These are phyloP conservation scores for Flabesymbios commensalis DNA, from an alignment of 2,888 invertebrate species.

Conservation along the genomic window DNA sequence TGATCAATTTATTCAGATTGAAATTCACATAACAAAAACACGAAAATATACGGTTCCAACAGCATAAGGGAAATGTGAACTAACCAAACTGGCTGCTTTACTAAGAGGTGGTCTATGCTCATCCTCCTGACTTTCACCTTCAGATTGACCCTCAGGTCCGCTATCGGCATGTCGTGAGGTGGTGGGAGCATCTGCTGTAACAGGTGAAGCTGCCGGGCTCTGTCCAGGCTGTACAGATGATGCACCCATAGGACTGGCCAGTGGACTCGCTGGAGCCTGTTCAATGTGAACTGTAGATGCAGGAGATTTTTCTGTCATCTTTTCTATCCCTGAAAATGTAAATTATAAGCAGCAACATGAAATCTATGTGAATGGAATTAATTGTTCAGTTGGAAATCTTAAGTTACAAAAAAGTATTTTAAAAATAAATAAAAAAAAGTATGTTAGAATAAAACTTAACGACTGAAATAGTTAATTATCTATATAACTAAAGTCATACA, in stretches of 20 bases:
- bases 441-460: too few relatives aligned
- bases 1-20: too few relatives aligned
- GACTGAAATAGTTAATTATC: too few relatives aligned
- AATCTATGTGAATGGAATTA: too few relatives aligned
- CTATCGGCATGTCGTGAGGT: conserved; percentile 7
- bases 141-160: conserved; percentile 24
- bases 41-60: not conserved
- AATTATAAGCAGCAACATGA: too few relatives aligned
- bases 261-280: conserved; percentile 44
- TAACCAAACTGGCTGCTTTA: not conserved
- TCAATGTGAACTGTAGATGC: conserved; percentile 71
- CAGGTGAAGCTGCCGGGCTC: not conserved
- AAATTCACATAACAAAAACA: too few relatives aligned
- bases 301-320: conserved; percentile 93
- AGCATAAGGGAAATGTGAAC: not conserved
- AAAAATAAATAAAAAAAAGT: too few relatives aligned
- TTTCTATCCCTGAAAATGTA: conserved; percentile 70
- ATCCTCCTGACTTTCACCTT: too few relatives aligned
- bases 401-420: too few relatives aligned
- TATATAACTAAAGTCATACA: too few relatives aligned
- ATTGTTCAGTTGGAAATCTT: too few relatives aligned
- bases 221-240: conserved; percentile 6
- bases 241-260: conserved; percentile 35
- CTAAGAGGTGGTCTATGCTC: too few relatives aligned
- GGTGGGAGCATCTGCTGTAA: not conserved